phyloP scores from a whole-genome alignment of 1,140 invertebrate genomes.

The Lineus longissimus region DNA sequence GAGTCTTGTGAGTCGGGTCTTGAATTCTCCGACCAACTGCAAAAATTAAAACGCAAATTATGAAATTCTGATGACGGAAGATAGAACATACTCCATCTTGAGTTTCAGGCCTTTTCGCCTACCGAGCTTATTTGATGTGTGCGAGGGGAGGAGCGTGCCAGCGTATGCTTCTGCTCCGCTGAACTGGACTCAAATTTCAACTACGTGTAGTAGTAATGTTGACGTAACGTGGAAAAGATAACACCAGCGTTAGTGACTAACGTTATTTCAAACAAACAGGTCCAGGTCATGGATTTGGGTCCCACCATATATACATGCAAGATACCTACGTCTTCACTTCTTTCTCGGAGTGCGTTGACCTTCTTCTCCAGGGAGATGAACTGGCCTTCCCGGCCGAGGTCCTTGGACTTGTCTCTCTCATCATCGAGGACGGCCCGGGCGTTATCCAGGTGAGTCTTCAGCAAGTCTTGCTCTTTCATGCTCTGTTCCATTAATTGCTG shows the following conservation, averaged over 20 bases:
- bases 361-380: not conserved
- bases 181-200: not conserved
- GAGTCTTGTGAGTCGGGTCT: not conserved
- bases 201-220: no score
- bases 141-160: no score
- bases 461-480: not conserved
- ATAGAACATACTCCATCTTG: no score
- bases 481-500: conserved; percentile 5
- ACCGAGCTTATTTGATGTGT: no score
- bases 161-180: not conserved
- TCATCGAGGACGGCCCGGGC: not conserved
- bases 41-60: no score
- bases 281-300: no score
- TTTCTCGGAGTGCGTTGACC: not conserved
- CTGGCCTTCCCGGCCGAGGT: not conserved
- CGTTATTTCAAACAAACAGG: no score
- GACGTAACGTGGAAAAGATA: no score
- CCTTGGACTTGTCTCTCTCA: not conserved
- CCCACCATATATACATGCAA: no score
- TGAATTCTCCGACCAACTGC: not conserved
- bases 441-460: not conserved
- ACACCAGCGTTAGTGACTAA: no score
- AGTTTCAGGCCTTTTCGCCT: no score
- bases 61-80: no score
- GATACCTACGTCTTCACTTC: not conserved